phyloP scores from a whole-genome alignment of 2,113 vertebrate genomes.

The Sceloporus tristichus region DNA sequence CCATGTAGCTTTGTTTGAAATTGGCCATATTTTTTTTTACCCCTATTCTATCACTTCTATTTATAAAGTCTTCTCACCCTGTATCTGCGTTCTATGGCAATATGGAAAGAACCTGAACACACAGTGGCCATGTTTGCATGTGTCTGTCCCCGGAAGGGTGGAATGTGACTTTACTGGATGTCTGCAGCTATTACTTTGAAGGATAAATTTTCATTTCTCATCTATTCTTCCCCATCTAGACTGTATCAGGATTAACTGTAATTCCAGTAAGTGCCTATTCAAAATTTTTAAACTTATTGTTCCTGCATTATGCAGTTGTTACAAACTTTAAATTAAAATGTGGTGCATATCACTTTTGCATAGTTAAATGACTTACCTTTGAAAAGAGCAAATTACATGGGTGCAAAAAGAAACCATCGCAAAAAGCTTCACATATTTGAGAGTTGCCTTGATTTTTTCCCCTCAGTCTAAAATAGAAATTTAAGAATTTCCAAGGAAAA shows the following conservation, averaged over 20 bases:
- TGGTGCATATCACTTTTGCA: constrained; percentile 63
- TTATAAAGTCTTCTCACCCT: constrained; percentile 72
- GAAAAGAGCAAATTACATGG: constrained; percentile 71
- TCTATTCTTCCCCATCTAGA: constrained; percentile 99
- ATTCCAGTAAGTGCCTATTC: constrained; percentile 99
- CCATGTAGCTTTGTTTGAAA: constrained; percentile 93
- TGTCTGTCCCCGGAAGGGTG: constrained; percentile 99
- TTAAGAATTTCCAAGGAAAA: background rate
- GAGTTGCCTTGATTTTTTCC: background rate
- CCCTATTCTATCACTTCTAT: constrained; percentile 78
- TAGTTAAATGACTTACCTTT: constrained; percentile 65
- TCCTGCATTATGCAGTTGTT: constrained; percentile 79
- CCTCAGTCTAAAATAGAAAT: background rate
- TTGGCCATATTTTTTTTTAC: constrained; percentile 82
- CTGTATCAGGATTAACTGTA: constrained; percentile 99
- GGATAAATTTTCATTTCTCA: constrained; percentile 99
- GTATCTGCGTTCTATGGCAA: constrained; percentile 75
- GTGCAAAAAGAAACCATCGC: constrained; percentile 82
- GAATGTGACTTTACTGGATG: constrained; percentile 98
- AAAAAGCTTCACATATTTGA: background rate
- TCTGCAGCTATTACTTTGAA: constrained; percentile 99
- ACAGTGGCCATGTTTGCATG: constrained; percentile 90
- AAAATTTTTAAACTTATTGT: constrained; percentile 91
- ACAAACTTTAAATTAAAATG: constrained; percentile 73
- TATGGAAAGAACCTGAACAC: constrained; percentile 79